phyloP scores from a whole-genome alignment of 1,140 invertebrate genomes.

The Drosophila sp. region DNA sequence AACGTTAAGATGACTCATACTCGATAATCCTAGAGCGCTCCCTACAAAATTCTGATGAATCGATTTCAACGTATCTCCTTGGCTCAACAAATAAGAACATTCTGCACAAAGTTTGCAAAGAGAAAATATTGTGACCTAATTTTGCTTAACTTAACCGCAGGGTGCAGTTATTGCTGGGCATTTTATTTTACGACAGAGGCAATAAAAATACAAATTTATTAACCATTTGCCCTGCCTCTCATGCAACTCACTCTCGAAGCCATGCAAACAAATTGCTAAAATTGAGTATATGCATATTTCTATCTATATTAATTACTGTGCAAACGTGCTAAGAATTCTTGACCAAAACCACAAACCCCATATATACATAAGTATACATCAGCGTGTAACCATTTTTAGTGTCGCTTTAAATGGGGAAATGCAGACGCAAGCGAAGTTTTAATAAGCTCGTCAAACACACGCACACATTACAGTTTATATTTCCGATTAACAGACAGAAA shows the following conservation, averaged over 20 bases:
- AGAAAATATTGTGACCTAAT: not conserved
- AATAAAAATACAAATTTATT: not conserved
- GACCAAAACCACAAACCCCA: slow-evolving; percentile 13
- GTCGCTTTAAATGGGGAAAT: not conserved
- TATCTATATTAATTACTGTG: slow-evolving; percentile 26
- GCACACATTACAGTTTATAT: not conserved
- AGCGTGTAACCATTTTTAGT: not conserved
- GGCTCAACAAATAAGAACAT: not conserved
- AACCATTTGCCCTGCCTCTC: not conserved
- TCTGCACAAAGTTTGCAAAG: not conserved
- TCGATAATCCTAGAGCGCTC: too few species aligned
- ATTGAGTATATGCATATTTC: not conserved
- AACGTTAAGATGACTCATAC: too few species aligned
- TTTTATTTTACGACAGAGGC: not conserved
- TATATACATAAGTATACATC: not conserved
- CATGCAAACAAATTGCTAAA: slow-evolving; percentile 2
- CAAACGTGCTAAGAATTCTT: slow-evolving; percentile 40
- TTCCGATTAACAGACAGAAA: too few species aligned
- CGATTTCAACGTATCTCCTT: not conserved
- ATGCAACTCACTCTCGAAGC: too few species aligned
- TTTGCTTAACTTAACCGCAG: not conserved
- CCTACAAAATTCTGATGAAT: not conserved
- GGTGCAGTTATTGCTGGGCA: not conserved
- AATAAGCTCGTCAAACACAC: not conserved
- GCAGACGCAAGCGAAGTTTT: not conserved